A percentile compares a stretch with the other conserved stretches of the same genome.
phyloP scores from a whole-genome alignment of 2,797 vertebrate genomes.

The Acanthurus tractus region DNA sequence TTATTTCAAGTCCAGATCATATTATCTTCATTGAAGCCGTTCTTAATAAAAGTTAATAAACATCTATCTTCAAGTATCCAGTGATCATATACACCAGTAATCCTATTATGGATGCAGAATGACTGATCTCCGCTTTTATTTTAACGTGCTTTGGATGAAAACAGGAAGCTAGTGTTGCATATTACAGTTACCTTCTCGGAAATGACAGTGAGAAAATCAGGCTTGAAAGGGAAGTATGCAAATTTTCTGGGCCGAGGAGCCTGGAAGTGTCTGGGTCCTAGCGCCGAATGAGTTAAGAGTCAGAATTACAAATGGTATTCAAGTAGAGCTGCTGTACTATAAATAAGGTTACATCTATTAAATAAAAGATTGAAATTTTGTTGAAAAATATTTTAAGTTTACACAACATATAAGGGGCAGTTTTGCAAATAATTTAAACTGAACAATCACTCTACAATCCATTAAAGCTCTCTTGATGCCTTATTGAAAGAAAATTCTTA shows the following conservation, averaged over 20 bases:
- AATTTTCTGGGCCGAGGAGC: slow-evolving; percentile 56
- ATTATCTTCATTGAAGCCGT: background rate
- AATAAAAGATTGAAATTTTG: background rate
- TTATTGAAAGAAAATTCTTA: background rate
- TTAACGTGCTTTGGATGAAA: slow-evolving; percentile 21
- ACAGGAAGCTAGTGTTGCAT: slow-evolving; percentile 58
- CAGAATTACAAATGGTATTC: background rate
- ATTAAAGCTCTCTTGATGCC: background rate
- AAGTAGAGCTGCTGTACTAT: slow-evolving; percentile 1
- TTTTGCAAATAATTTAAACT: background rate
- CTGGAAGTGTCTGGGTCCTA: slow-evolving; percentile 76
- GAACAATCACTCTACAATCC: background rate
- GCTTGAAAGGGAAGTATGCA: slow-evolving; percentile 83
- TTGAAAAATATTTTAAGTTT: background rate
- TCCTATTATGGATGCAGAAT: background rate
- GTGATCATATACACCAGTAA: background rate
- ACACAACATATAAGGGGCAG: background rate
- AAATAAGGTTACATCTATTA: background rate
- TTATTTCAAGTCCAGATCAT: background rate
- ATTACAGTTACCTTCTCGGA: slow-evolving; percentile 49
- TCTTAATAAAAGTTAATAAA: background rate
- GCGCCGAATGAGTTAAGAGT: slow-evolving; percentile 16
- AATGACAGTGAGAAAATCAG: slow-evolving; percentile 74
- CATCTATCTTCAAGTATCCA: background rate
- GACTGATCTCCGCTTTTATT: slow-evolving; percentile 53